Evolutionary conservation across 2,797 vertebrate genomes (phyloP).

Genomic region (Pipistrellus kuhlii): DNA sequence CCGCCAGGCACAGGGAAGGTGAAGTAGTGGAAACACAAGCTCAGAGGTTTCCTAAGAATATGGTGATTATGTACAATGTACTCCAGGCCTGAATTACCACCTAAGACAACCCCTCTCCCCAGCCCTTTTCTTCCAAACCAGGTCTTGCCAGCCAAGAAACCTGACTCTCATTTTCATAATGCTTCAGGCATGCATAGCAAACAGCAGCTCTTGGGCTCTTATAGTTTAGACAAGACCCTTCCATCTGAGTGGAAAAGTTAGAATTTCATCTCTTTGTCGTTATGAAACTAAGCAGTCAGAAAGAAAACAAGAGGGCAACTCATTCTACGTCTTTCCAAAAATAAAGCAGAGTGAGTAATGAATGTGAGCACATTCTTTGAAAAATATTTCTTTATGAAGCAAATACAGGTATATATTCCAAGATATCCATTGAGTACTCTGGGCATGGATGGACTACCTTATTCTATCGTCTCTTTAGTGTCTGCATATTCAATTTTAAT

Average conservation of each 20-base stretch:
- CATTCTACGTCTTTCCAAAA: conserved; percentile 19
- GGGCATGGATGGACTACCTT: not conserved
- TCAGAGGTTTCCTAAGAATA: not conserved
- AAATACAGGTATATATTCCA: not conserved
- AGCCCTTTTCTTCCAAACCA: not conserved
- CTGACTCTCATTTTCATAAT: conserved; percentile 60
- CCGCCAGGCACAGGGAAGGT: not conserved
- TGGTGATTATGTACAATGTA: not conserved
- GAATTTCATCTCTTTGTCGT: conserved; percentile 67
- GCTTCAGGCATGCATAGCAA: conserved; percentile 47
- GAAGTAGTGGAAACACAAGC: conserved; percentile 19
- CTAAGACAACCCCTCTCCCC: not conserved
- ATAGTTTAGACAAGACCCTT: not conserved
- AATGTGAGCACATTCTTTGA: not conserved
- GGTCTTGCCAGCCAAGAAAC: conserved; percentile 56
- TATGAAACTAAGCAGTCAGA: conserved; percentile 47
- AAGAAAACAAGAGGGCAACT: conserved; percentile 23
- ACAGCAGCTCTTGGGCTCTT: conserved; percentile 42
- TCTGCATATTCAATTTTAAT: conserved; percentile 38
- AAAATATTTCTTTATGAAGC: conserved; percentile 34
- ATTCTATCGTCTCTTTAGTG: not conserved
- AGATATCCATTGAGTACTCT: not conserved
- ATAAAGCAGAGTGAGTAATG: conserved; percentile 45
- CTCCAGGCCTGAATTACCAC: not conserved
- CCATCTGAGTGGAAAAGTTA: conserved; percentile 50